Conservation (phyloP, 2,888 invertebrate species). For the Caenorhabditis japonica region DNA sequence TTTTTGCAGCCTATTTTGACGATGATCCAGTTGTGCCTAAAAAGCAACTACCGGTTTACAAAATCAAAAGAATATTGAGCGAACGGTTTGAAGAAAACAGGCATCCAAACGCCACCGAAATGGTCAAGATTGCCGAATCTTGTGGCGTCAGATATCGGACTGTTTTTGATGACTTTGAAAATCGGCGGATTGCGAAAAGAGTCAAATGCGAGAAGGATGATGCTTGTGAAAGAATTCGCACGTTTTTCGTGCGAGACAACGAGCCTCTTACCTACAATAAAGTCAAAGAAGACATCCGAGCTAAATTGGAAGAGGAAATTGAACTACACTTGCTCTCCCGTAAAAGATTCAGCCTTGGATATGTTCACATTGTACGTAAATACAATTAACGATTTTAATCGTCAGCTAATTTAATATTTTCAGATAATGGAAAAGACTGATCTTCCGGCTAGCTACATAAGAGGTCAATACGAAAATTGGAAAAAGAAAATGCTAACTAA, state of each 20-base stretch:
- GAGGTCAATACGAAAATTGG: slow-evolving; percentile 1
- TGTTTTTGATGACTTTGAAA: background rate
- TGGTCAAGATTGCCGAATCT: background rate
- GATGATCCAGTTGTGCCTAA: too few species aligned
- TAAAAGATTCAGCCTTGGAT: background rate
- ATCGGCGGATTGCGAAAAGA: background rate
- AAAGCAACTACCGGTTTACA: too few species aligned
- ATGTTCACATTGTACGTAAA: background rate
- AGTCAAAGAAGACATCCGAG: too few species aligned
- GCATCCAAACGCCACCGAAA: background rate
- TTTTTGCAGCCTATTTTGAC: too few species aligned
- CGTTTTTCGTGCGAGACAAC: background rate
- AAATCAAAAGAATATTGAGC: too few species aligned
- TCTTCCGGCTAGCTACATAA: background rate
- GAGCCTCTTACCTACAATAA: background rate
- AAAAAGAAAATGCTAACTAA: slow-evolving; percentile 4
- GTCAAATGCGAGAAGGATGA: background rate
- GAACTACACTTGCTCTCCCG: background rate
- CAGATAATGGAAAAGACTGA: slow-evolving; percentile 9
- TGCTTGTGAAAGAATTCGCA: background rate
- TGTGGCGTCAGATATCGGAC: background rate
- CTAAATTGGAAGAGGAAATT: background rate
- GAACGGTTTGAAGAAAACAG: background rate
- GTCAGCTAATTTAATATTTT: background rate
- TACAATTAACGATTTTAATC: background rate